Evolutionary conservation across 2,888 invertebrate genomes (phyloP).

Genomic region (Epirrhoe alternata): DNA sequence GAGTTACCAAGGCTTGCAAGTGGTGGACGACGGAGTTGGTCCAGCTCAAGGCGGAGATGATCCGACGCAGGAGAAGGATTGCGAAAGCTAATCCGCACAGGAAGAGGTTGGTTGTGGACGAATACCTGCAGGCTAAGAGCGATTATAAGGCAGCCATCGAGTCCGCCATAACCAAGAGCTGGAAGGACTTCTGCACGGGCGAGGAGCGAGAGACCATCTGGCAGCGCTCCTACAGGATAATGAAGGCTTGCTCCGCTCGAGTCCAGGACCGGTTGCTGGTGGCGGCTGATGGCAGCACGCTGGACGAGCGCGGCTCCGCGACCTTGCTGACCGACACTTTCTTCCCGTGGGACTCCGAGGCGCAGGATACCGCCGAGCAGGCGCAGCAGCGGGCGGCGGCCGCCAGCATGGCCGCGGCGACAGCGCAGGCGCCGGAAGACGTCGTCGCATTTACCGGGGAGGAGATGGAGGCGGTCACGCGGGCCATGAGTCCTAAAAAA

Average conservation of each 20-base stretch:
- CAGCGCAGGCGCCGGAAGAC: too few relatives aligned
- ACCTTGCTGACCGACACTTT: conserved; percentile 1
- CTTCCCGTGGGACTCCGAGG: background rate
- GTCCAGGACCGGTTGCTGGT: background rate
- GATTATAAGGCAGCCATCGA: background rate
- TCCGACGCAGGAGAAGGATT: background rate
- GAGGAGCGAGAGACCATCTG: background rate
- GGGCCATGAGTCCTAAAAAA: too few relatives aligned
- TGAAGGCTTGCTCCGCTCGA: background rate
- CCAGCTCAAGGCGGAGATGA: background rate
- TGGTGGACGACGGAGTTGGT: conserved; percentile 8
- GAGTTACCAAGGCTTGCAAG: background rate
- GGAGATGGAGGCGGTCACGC: too few relatives aligned
- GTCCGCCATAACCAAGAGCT: conserved; percentile 2
- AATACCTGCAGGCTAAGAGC: conserved; percentile 2
- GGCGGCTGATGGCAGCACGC: background rate
- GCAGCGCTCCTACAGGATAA: conserved; percentile 3
- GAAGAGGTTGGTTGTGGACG: background rate
- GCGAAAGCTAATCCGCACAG: background rate
- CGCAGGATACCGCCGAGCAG: conserved; percentile 1
- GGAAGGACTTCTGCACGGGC: conserved; percentile 10
- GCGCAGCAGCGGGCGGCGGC: background rate
- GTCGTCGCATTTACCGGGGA: too few relatives aligned
- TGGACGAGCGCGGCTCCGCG: background rate
- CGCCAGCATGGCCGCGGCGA: too few relatives aligned